Base-by-base conservation (phyloP, 2,797 vertebrate genomes). In the Eurystomus glaucurus region DNA sequence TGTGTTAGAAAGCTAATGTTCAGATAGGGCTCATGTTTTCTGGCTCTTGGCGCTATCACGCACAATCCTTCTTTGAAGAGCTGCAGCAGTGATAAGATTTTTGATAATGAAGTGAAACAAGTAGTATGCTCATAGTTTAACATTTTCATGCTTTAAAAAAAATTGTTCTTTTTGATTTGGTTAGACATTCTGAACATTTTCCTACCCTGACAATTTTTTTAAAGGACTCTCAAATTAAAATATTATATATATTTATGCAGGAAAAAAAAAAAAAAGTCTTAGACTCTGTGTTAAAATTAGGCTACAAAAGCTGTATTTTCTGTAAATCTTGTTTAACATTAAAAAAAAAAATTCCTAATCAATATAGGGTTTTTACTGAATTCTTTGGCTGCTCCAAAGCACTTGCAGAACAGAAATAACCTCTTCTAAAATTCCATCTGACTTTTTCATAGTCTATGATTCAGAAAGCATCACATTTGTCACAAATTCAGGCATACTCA, bases 1-100 rank as follows among this genome's bases (percentile, higher is more conserved):
- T 98, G 96, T 93, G 92, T 96, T 85, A 86, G 86, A 97, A 97
- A 94, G 71, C 12, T 84, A 91, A 80, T 52, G 57, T 93, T 97
- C 95, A 88, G 97, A 97, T 76, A 97, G 74, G 88, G 90, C 87
- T 95, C 11, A 0, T 88, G 76, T 82, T 97, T 97, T 96, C 97
- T 97, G 95, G 82, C 96, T 98, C 92, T 94, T 71, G 94, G 92
- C 2, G 6, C 90, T 97, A 78, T 97, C 93, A 35, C 61, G 90
- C 85, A 95, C 93, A 85, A 94, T 75, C 95, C 94, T 79, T 82
- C 96, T 98, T 98, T 98, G 95, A 98, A 98, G 90, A 97, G 61
- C 88, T 91, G 71, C 76, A 91, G 94, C 81, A 96, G 78, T 85
- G 93, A 96, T 95, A 95, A 88, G 52, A 92, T 95, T 94, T 92